Percentiles rank a stretch among this genome's conserved stretches.
Evolutionary conservation across 1,140 invertebrate genomes (phyloP).

Genomic region (Neodiprion virginianus): DNA sequence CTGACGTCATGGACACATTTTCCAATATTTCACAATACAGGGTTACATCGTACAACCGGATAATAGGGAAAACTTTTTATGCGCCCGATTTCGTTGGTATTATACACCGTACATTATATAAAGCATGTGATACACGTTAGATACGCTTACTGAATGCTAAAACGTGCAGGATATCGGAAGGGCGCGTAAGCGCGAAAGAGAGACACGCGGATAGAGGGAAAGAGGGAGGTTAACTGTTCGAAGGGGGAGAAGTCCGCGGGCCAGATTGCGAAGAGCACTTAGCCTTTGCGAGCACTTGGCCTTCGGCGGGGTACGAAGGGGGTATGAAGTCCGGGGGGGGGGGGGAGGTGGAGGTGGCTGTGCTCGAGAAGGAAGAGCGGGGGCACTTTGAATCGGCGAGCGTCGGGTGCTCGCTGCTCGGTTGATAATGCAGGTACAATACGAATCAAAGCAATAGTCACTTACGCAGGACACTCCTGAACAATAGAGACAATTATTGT

Average conservation of each 20-base stretch:
- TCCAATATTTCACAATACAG: too few species aligned
- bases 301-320: neutral
- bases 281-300: conserved; percentile 10
- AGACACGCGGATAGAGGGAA: neutral
- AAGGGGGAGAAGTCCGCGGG: neutral
- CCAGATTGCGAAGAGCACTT: conserved; percentile 9
- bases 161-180: too few species aligned
- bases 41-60: too few species aligned
- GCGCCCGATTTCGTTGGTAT: too few species aligned
- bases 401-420: neutral
- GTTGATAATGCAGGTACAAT: conserved; percentile 1
- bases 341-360: neutral
- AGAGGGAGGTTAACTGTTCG: neutral
- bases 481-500: conserved; percentile 41
- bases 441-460: conserved; percentile 5
- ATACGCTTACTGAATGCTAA: too few species aligned
- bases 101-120: too few species aligned
- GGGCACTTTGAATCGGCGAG: conserved; percentile 1
- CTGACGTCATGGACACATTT: too few species aligned
- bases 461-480: conserved; percentile 4
- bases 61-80: too few species aligned
- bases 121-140: too few species aligned
- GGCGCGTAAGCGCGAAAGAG: neutral
- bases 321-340: neutral
- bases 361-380: neutral